Conservation (phyloP, 2,797 vertebrate species). For the Crax fasciolata region DNA sequence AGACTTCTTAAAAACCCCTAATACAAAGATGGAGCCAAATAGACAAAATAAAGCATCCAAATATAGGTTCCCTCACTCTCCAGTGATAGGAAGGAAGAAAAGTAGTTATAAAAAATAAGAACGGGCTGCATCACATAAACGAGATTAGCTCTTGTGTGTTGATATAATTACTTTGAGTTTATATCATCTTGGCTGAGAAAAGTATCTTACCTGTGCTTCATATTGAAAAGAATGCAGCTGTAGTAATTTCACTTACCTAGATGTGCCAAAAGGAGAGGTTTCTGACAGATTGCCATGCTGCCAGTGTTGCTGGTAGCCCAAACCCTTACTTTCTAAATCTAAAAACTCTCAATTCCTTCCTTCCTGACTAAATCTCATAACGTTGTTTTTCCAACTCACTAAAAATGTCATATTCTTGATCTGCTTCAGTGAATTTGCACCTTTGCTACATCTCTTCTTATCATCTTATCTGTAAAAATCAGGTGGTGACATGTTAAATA, state of each 20-base stretch:
- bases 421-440: conserved; percentile 43
- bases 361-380: neutral
- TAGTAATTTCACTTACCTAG: neutral
- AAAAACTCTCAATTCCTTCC: neutral
- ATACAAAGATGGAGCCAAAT: neutral
- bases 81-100: neutral
- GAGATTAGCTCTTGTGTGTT: neutral
- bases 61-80: neutral
- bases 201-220: neutral
- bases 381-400: neutral
- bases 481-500: neutral
- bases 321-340: neutral
- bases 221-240: neutral
- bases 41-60: neutral
- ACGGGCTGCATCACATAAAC: neutral
- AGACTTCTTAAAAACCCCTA: neutral
- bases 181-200: neutral
- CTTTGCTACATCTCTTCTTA: neutral
- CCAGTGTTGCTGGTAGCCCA: neutral
- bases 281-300: neutral
- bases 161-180: neutral
- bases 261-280: neutral
- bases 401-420: conserved; percentile 7
- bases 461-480: neutral
- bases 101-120: neutral